Evolutionary conservation across 2,888 invertebrate species (phyloP).

Genomic region (Miltochrista miniata): DNA sequence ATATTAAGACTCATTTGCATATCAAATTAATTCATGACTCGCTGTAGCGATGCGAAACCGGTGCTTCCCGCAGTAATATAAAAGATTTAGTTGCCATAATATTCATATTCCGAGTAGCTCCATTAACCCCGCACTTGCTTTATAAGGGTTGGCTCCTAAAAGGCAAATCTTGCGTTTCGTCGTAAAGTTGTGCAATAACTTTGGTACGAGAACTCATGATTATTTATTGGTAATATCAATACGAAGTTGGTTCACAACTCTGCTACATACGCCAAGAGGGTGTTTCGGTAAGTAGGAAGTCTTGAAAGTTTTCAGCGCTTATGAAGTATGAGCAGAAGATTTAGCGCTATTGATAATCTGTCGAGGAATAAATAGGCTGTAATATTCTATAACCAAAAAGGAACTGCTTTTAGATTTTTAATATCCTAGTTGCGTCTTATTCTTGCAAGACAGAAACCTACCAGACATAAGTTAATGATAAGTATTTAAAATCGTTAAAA

Average conservation of each 20-base stretch:
- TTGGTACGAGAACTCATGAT: constrained; percentile 27
- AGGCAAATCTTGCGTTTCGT: constrained; percentile 29
- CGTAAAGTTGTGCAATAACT: constrained; percentile 27
- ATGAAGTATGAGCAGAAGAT: not conserved
- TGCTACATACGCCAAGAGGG: constrained; percentile 6
- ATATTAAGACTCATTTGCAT: constrained; percentile 32
- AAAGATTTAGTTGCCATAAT: constrained; percentile 66
- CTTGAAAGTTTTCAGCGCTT: constrained; percentile 5
- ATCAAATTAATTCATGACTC: constrained; percentile 42
- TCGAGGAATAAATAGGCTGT: too few relatives aligned
- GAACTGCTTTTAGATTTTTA: too few relatives aligned
- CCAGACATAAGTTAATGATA: too few relatives aligned
- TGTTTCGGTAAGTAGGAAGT: constrained; percentile 1
- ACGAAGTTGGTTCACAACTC: constrained; percentile 5
- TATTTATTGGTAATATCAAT: constrained; percentile 31
- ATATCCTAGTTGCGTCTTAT: too few relatives aligned
- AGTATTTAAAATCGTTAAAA: too few relatives aligned
- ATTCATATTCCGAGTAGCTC: constrained; percentile 53
- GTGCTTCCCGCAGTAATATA: constrained; percentile 44
- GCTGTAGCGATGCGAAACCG: constrained; percentile 29
- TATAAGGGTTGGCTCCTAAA: constrained; percentile 47
- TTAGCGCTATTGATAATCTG: not conserved
- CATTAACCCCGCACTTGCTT: constrained; percentile 52
- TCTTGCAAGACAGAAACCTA: too few relatives aligned
- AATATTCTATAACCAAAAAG: too few relatives aligned